These are phyloP conservation scores for Spinibarbus caldwelli DNA, from an alignment of 2,797 vertebrate genomes.

Conservation along the genomic window DNA sequence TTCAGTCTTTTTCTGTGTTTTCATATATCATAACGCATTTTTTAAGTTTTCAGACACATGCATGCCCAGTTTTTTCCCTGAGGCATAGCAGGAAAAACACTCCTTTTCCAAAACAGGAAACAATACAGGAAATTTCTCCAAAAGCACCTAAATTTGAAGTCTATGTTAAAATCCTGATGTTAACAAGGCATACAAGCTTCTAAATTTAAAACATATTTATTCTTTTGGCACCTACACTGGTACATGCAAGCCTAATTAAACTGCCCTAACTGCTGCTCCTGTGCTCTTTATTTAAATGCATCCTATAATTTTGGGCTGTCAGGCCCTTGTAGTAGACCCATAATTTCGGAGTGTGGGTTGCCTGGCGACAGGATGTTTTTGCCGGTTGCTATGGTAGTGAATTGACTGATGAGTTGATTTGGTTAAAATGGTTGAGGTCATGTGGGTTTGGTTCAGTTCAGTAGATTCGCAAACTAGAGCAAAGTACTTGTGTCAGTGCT, in stretches of 20 bases:
- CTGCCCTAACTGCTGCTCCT: conserved; percentile 47
- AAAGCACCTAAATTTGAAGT: conserved; percentile 34
- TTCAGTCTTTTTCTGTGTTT: background rate
- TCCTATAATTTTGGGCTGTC: conserved; percentile 76
- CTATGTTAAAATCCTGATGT: conserved; percentile 31
- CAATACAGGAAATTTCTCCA: conserved; percentile 39
- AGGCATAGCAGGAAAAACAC: conserved; percentile 26
- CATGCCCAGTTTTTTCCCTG: conserved; percentile 5
- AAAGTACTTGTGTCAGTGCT: background rate
- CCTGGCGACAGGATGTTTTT: conserved; percentile 72
- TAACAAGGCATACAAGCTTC: conserved; percentile 3
- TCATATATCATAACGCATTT: background rate
- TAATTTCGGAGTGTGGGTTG: conserved; percentile 74
- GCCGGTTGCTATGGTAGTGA: conserved; percentile 65
- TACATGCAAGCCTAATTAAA: conserved; percentile 52
- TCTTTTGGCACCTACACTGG: conserved; percentile 41
- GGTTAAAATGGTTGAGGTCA: background rate
- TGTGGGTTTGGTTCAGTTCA: background rate
- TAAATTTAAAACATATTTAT: conserved; percentile 58
- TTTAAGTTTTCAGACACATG: background rate
- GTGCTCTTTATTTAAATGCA: conserved; percentile 75
- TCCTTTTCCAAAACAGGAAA: conserved; percentile 35
- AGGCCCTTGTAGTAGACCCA: conserved; percentile 66
- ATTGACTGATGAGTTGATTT: conserved; percentile 41
- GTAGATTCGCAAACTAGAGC: background rate